Percentiles rank a stretch among this genome's conserved stretches.
Evolutionary conservation across 2,888 invertebrate genomes (phyloP).

Genomic region (Folsomia manolachei): DNA sequence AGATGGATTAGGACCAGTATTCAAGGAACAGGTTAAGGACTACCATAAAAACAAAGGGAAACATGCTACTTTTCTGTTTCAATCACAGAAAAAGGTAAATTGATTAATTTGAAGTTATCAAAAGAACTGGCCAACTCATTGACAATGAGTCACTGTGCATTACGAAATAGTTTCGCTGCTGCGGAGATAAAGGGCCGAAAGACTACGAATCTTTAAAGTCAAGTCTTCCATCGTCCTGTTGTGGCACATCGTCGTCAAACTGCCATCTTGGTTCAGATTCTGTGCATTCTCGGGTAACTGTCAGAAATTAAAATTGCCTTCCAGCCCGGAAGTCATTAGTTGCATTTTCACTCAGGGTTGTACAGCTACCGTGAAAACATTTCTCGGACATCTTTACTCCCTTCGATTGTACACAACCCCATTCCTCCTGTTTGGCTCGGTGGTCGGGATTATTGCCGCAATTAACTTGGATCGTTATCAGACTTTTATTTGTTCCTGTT

Average conservation of each 20-base stretch:
- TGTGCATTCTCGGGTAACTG: background rate
- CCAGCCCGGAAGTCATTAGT: no score
- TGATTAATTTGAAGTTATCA: no score
- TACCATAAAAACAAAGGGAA: background rate
- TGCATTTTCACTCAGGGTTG: background rate
- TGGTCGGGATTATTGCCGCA: background rate
- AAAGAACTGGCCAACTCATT: background rate
- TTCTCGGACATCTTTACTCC: background rate
- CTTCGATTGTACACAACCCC: background rate
- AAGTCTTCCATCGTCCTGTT: background rate
- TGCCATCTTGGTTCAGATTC: background rate
- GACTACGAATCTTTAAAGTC: background rate
- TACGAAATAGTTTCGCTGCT: background rate
- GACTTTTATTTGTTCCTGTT: background rate
- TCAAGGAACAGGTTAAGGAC: background rate
- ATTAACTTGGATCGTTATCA: background rate
- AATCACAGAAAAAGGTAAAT: background rate
- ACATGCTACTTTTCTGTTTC: background rate
- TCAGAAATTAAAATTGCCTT: background rate
- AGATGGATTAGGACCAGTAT: background rate
- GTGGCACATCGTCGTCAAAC: background rate
- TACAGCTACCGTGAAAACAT: background rate
- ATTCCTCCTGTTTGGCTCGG: background rate
- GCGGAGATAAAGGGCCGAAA: background rate
- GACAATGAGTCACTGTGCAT: background rate